Evolutionary conservation across 2,888 invertebrate genomes (phyloP), one percentile per base, ranked within the genome.

Genomic region (Ramazzottius varieornatus): DNA sequence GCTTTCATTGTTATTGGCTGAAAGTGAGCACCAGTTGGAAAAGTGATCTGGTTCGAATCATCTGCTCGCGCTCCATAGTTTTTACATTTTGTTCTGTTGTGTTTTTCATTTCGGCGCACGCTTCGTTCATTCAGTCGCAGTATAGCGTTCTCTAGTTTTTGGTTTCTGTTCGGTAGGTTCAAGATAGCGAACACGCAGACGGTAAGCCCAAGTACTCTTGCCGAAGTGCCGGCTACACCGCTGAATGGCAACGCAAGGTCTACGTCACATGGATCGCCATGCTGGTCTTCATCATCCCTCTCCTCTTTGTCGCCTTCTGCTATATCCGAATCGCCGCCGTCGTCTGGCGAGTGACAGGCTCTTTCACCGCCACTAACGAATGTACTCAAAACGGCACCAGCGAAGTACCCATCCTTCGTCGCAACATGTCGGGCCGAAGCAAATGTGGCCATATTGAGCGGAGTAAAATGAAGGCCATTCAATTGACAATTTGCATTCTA

Each of bases 401-500:
- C 40, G 40, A 40, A 40, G 8, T 8, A 13, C 8, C 20, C 40
- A 20, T 40, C 40, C 40, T 40, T 20, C 40, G 40, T 40, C 40
- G 40, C 40, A 40, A 40, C 40, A 40, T 13, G 8, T 40, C 40
- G 8, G 8, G 20, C 8, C 8, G 20, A 20, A 20, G 40, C 8
- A n/a, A n/a, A n/a, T n/a, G n/a, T n/a, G n/a, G n/a, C n/a, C n/a
- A n/a, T 46, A 75, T 78, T 46, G 74, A 76, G 1, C 69, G 75
- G 33, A 76, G 77, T 40, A 77, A 77, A 70, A 73, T 78, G 40
- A 77, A 76, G 70, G 77, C 77, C 4, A 71, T 77, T 40, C 77
- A 77, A 70, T 75, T 78, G 75, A 77, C 77, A 20, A 71, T 78
- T 66, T 74, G 73, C 66, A 78, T 78, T 54, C 76, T 78, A 63